A percentile compares a stretch with the other conserved stretches of the same genome.
phyloP scores from a whole-genome alignment of 2,888 invertebrate species.

The Habroteleia sp. region DNA sequence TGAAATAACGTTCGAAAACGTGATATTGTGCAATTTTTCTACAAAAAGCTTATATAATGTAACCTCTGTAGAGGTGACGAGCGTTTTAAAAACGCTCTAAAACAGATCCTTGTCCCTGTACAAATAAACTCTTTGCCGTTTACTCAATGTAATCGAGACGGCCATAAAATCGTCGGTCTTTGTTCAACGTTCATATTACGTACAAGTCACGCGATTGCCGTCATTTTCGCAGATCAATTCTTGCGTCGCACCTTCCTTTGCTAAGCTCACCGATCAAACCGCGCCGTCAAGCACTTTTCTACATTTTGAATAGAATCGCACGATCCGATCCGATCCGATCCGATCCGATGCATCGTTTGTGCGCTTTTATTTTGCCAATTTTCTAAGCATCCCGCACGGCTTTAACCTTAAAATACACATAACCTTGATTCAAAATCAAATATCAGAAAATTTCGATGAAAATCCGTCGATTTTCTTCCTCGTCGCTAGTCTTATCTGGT shows the following conservation, averaged over 20 bases:
- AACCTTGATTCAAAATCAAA: slow-evolving; percentile 52
- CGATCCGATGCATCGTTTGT: neutral
- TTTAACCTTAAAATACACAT: slow-evolving; percentile 18
- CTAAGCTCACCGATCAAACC: slow-evolving; percentile 39
- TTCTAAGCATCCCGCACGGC: slow-evolving; percentile 34
- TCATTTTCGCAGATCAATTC: neutral
- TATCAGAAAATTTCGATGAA: slow-evolving; percentile 24
- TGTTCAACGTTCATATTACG: slow-evolving; percentile 36
- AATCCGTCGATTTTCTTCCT: slow-evolving; percentile 58
- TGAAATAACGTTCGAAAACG: slow-evolving; percentile 35
- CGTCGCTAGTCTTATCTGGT: slow-evolving; percentile 62
- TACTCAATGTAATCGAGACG: slow-evolving; percentile 27
- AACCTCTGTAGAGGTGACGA: neutral
- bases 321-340: too few relatives aligned
- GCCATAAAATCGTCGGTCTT: neutral
- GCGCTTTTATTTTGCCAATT: neutral
- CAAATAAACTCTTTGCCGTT: slow-evolving; percentile 32
- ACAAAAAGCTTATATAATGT: slow-evolving; percentile 38
- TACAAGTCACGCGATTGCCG: slow-evolving; percentile 14
- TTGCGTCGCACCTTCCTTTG: slow-evolving; percentile 35
- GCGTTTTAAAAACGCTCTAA: slow-evolving; percentile 23
- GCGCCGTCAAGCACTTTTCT: slow-evolving; percentile 28
- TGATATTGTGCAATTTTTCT: slow-evolving; percentile 59
- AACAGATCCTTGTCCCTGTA: slow-evolving; percentile 29
- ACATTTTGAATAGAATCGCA: slow-evolving; percentile 1